Percentiles rank a stretch among this genome's conserved stretches.
These are phyloP conservation scores for Molorchus minor DNA, from an alignment of 2,888 invertebrate genomes.

Conservation along the genomic window DNA sequence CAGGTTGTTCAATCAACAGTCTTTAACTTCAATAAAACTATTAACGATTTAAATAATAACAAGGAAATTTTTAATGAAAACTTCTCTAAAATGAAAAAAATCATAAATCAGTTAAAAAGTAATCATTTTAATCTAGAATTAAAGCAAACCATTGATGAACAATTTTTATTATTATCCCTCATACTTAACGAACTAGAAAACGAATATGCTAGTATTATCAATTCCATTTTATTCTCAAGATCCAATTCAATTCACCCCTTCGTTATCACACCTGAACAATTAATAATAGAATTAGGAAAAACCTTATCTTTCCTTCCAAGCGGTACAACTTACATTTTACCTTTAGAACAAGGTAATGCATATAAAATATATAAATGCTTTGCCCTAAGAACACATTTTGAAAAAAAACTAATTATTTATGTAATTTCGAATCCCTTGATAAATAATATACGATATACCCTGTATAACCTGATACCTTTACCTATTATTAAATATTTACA, in stretches of 20 bases:
- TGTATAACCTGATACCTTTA: slow-evolving; percentile 28
- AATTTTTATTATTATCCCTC: slow-evolving; percentile 30
- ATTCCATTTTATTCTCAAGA: neutral
- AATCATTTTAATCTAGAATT: slow-evolving; percentile 28
- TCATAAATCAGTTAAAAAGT: slow-evolving; percentile 3
- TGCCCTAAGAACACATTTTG: no score
- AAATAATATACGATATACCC: slow-evolving; percentile 17
- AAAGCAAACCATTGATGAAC: slow-evolving; percentile 34
- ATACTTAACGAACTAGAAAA: neutral
- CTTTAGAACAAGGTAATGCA: neutral
- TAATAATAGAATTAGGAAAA: neutral
- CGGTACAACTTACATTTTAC: neutral
- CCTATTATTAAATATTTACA: slow-evolving; percentile 17
- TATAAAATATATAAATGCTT: slow-evolving; percentile 8
- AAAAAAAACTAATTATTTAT: slow-evolving; percentile 30
- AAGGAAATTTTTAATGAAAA: slow-evolving; percentile 26
- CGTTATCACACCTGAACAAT: neutral
- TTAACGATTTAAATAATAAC: slow-evolving; percentile 30
- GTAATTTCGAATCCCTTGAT: slow-evolving; percentile 27
- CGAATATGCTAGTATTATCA: neutral
- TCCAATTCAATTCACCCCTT: neutral
- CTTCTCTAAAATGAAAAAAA: slow-evolving; percentile 19
- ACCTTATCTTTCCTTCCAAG: neutral
- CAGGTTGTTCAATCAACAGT: neutral
- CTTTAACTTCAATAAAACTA: slow-evolving; percentile 32